A percentile compares a stretch with the other conserved stretches of the same genome.
Evolutionary conservation across 2,113 vertebrate genomes (phyloP).

Genomic region (Trochalopteron elliotii): DNA sequence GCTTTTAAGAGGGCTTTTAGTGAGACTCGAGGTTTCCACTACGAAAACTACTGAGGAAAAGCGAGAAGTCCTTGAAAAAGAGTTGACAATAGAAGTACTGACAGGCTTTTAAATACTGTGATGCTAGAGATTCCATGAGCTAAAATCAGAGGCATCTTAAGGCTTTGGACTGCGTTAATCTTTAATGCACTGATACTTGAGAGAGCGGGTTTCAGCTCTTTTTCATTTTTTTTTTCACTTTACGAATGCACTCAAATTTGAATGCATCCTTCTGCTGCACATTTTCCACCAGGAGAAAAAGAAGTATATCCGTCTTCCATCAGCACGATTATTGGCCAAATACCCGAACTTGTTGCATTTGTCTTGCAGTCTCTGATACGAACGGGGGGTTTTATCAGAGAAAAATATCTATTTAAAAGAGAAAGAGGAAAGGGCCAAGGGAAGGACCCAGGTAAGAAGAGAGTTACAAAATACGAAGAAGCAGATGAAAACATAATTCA

Average conservation of each 20-base stretch:
- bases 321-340: background rate
- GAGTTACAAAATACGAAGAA: background rate
- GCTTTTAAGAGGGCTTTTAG: background rate
- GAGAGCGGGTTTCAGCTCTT: background rate
- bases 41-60: background rate
- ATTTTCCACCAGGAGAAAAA: background rate
- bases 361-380: background rate
- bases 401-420: background rate
- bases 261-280: background rate
- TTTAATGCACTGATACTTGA: background rate
- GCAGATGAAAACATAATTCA: background rate
- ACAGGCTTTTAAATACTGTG: background rate
- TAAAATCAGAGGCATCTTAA: background rate
- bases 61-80: background rate
- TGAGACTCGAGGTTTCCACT: background rate
- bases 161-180: background rate
- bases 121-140: background rate
- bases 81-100: background rate
- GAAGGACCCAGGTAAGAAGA: background rate
- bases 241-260: background rate
- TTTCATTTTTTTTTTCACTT: background rate
- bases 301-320: background rate
- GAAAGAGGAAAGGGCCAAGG: fast-evolving
- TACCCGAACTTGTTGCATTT: background rate
- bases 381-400: background rate